Conservation (phyloP, 2,113 vertebrate species). For the Gallinago paraguaiae region DNA sequence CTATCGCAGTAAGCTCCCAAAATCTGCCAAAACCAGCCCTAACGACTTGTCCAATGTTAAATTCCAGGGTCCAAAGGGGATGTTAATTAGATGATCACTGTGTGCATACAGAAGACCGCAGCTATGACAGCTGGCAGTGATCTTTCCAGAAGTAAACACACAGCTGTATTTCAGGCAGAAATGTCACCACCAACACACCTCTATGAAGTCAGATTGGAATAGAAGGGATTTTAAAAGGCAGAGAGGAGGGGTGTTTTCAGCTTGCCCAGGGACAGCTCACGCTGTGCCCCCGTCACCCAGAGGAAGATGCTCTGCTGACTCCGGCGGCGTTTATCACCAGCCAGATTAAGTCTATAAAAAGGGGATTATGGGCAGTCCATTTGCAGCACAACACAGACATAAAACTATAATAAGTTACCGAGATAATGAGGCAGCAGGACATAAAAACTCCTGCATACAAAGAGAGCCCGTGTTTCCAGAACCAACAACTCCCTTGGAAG, state of each 20-base stretch:
- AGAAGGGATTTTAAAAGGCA: not conserved
- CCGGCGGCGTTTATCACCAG: not conserved
- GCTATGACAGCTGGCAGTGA: constrained; percentile 27
- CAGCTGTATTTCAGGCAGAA: constrained; percentile 1
- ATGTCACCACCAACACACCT: not conserved
- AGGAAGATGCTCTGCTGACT: not conserved
- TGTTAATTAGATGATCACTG: not conserved
- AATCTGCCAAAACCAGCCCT: not conserved
- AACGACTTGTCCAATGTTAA: not conserved
- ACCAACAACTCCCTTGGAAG: not conserved
- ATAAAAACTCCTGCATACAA: not conserved
- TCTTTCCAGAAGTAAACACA: constrained; percentile 68
- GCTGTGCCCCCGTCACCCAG: not conserved
- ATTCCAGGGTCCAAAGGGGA: not conserved
- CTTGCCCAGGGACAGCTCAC: not conserved
- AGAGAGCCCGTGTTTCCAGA: not conserved
- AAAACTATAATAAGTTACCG: constrained; percentile 35
- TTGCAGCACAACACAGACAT: constrained; percentile 37
- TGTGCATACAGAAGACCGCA: not conserved
- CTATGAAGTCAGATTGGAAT: not conserved
- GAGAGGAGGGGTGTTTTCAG: not conserved
- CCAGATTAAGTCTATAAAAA: constrained; percentile 48
- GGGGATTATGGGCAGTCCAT: constrained; percentile 38
- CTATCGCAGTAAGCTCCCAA: not conserved
- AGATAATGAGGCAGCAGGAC: constrained; percentile 45